Percentiles rank a stretch among this genome's conserved stretches.
phyloP scores from a whole-genome alignment of 2,113 vertebrate species.

The Pluvialis apricaria region DNA sequence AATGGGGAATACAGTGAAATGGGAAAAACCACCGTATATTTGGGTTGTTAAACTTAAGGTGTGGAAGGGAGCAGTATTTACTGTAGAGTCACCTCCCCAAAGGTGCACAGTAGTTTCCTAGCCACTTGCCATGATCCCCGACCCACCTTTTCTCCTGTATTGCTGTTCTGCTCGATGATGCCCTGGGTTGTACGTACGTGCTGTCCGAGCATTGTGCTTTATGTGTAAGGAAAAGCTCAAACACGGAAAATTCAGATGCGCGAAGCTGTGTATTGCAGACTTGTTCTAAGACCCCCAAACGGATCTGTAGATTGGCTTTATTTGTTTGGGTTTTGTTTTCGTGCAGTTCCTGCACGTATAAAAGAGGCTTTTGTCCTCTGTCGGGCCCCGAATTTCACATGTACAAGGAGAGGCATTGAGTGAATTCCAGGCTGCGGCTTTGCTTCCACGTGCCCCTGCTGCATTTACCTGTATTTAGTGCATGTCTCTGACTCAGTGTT shows the following conservation, averaged over 20 bases:
- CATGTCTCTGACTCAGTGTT: slow-evolving; percentile 30
- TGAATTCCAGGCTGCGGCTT: slow-evolving; percentile 30
- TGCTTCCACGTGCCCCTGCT: slow-evolving; percentile 22
- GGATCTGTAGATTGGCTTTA: background rate
- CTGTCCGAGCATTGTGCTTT: background rate
- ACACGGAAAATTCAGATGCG: fast-evolving
- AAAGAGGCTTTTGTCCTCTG: slow-evolving; percentile 52
- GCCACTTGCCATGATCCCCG: fast-evolving
- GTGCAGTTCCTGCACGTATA: background rate
- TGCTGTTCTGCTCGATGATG: background rate
- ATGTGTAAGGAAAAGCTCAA: fast-evolving
- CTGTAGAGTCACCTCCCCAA: background rate
- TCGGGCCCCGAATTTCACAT: background rate
- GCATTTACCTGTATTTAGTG: slow-evolving; percentile 52
- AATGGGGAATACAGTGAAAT: background rate
- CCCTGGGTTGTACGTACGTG: fast-evolving
- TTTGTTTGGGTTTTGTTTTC: slow-evolving; percentile 35
- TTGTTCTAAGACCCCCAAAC: background rate
- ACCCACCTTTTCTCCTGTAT: background rate
- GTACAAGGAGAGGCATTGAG: slow-evolving; percentile 51
- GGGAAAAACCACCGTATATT: fast-evolving
- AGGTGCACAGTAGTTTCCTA: background rate
- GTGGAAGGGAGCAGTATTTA: background rate
- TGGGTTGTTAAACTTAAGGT: fast-evolving
- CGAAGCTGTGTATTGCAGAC: background rate